Percentiles rank a stretch among this genome's conserved stretches.
Conservation (phyloP, 2,888 invertebrate species). For the Nephrotoma guestfalica region DNA sequence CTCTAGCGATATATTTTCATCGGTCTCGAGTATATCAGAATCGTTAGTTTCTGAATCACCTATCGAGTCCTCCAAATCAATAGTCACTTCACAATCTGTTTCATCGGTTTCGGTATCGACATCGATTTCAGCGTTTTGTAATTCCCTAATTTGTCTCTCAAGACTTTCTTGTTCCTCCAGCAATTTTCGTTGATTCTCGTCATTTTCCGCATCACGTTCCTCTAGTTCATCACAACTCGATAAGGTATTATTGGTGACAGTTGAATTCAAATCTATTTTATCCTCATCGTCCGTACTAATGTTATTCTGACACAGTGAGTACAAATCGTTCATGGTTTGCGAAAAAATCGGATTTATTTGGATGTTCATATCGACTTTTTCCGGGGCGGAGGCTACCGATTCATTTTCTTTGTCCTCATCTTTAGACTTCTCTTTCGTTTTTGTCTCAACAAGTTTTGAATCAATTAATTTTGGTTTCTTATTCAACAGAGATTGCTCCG, state of each 20-base stretch:
- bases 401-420: neutral
- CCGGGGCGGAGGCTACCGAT: neutral
- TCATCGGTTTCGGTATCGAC: constrained; percentile 73
- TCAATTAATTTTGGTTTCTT: neutral
- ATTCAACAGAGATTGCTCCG: constrained; percentile 21
- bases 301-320: constrained; percentile 11
- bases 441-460: neutral
- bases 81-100: constrained; percentile 34
- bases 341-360: constrained; percentile 32
- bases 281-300: constrained; percentile 9
- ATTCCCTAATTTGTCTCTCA: constrained; percentile 59
- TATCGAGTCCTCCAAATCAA: constrained; percentile 20
- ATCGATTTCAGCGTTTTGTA: constrained; percentile 56
- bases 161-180: constrained; percentile 63
- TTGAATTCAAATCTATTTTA: constrained; percentile 15
- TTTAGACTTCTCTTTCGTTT: constrained; percentile 4
- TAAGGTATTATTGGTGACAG: constrained; percentile 15
- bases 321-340: constrained; percentile 30
- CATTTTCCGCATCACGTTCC: constrained; percentile 38
- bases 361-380: constrained; percentile 31
- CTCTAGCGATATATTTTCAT: constrained; percentile 40
- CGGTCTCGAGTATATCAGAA: constrained; percentile 11
- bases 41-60: neutral
- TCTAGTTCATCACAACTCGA: constrained; percentile 40
- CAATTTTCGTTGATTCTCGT: constrained; percentile 58